These are phyloP conservation scores for Leptoteleia sp. DNA, from an alignment of 1,140 invertebrate genomes.

Conservation along the genomic window DNA sequence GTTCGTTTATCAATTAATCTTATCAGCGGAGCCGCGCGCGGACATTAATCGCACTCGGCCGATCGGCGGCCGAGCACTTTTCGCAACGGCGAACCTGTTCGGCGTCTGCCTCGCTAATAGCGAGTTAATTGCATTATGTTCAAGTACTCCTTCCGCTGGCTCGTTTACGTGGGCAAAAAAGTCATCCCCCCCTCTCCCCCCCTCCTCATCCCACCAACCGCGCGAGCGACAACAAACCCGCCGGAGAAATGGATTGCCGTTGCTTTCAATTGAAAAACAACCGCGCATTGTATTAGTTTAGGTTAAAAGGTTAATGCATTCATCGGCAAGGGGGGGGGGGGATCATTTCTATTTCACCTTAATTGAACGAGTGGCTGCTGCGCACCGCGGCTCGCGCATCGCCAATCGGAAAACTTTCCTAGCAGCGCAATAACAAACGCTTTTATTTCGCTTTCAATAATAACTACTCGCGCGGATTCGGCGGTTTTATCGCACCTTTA, in stretches of 20 bases:
- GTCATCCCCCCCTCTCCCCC: constrained; percentile 36
- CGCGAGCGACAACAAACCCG: constrained; percentile 53
- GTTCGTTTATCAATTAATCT: constrained; percentile 74
- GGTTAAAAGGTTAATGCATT: constrained; percentile 57
- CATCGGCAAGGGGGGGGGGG: no score
- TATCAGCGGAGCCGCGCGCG: constrained; percentile 68
- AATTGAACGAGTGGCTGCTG: constrained; percentile 39
- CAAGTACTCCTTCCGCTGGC: constrained; percentile 69
- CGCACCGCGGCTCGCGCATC: constrained; percentile 1
- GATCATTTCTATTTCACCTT: constrained; percentile 59
- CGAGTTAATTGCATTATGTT: constrained; percentile 74
- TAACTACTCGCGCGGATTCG: no score
- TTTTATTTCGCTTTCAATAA: no score
- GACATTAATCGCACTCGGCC: constrained; percentile 67
- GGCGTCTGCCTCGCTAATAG: constrained; percentile 70
- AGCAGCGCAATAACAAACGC: no score
- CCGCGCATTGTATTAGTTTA: constrained; percentile 41
- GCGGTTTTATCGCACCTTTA: no score
- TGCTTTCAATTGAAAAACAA: constrained; percentile 56
- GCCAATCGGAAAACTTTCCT: constrained; percentile 36
- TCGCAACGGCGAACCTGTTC: constrained; percentile 68
- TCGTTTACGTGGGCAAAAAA: constrained; percentile 63
- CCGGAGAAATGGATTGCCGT: constrained; percentile 51
- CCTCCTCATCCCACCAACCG: no score
- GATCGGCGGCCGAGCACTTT: constrained; percentile 56